Evolutionary conservation across 2,113 vertebrate species (phyloP).

Genomic region (Pedetes capensis): DNA sequence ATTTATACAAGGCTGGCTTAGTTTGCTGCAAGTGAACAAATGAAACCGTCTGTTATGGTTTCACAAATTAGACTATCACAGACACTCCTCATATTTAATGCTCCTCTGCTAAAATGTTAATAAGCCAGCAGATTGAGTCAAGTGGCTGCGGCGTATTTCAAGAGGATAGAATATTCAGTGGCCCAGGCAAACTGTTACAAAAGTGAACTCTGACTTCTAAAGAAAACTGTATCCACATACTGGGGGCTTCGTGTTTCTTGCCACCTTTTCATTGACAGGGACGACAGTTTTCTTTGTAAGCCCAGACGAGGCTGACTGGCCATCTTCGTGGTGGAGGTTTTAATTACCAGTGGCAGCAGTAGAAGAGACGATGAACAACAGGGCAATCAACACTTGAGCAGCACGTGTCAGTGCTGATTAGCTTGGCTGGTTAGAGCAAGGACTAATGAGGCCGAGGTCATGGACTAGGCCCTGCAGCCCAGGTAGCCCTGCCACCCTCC

Average conservation of each 20-base stretch:
- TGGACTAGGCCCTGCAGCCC: not conserved
- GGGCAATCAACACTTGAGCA: not conserved
- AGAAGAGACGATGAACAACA: not conserved
- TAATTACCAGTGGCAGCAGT: not conserved
- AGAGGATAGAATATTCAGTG: not conserved
- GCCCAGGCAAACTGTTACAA: not conserved
- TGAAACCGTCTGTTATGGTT: not conserved
- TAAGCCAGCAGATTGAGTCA: not conserved
- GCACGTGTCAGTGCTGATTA: not conserved
- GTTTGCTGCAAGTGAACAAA: not conserved
- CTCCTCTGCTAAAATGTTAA: not conserved
- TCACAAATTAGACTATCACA: not conserved
- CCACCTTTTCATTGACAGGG: not conserved
- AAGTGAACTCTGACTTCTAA: not conserved
- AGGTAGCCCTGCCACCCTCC: not conserved
- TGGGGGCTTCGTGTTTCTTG: not conserved
- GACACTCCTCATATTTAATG: not conserved
- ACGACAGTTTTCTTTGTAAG: not conserved
- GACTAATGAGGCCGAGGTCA: slow-evolving; percentile 41
- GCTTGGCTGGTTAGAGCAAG: not conserved
- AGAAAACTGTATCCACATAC: not conserved
- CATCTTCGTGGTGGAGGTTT: not conserved
- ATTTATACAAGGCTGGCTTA: not conserved
- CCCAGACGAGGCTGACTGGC: not conserved
- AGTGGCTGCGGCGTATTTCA: not conserved